These are phyloP conservation scores for Calyptommatus sinebrachiatus DNA, from an alignment of 2,113 vertebrate genomes.

Conservation along the genomic window DNA sequence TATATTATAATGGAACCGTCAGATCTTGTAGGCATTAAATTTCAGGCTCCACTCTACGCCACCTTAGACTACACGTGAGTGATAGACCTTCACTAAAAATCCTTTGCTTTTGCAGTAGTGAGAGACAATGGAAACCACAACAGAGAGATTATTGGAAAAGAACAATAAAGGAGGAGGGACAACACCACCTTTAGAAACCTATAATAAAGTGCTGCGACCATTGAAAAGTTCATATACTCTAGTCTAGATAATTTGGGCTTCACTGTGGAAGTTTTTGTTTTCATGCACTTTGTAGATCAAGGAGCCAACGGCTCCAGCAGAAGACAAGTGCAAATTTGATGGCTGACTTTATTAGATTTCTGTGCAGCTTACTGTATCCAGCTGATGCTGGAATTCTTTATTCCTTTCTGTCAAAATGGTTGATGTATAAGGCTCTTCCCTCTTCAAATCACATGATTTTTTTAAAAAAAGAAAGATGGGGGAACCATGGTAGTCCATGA, in stretches of 20 bases:
- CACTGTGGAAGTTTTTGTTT: neutral
- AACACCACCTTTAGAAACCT: slow-evolving; percentile 44
- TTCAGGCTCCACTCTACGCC: slow-evolving; percentile 54
- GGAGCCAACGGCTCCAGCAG: neutral
- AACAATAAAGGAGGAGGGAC: slow-evolving; percentile 53
- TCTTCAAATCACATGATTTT: neutral
- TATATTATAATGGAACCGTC: slow-evolving; percentile 55
- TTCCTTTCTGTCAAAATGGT: neutral
- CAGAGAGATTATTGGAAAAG: slow-evolving; percentile 47
- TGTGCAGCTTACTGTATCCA: too few relatives aligned
- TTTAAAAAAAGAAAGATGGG: neutral
- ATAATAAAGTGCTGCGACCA: slow-evolving; percentile 3
- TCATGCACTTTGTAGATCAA: neutral
- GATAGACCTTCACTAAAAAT: slow-evolving; percentile 56
- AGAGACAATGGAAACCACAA: slow-evolving; percentile 56
- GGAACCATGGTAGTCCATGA: neutral
- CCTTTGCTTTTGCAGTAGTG: slow-evolving; percentile 46
- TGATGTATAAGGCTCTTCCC: neutral
- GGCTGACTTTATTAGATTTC: neutral
- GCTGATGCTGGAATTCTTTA: neutral
- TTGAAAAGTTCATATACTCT: neutral
- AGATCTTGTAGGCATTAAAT: slow-evolving; percentile 61
- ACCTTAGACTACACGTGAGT: slow-evolving; percentile 48
- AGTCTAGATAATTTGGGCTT: neutral
- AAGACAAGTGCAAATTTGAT: neutral